phyloP scores from a whole-genome alignment of 2,888 invertebrate species.

The Mesochorus sp. region DNA sequence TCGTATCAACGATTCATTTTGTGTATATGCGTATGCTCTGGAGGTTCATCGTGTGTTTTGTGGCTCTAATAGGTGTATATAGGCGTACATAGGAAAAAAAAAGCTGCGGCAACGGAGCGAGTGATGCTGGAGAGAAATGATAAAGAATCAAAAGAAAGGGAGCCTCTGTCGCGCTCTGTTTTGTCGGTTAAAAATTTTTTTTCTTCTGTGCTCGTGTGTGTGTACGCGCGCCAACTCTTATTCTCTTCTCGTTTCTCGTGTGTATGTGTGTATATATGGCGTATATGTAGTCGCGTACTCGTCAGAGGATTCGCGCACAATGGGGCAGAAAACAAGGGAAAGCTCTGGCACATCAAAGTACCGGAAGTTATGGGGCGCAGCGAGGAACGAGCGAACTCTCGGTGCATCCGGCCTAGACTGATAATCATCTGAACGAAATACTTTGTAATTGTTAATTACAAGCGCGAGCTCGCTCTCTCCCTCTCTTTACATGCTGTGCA shows the following conservation, averaged over 20 bases:
- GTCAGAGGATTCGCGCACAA: conserved; percentile 70
- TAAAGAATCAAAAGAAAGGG: conserved; percentile 27
- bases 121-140: conserved; percentile 24
- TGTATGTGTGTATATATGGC: no score
- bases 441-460: conserved; percentile 82
- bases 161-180: conserved; percentile 24
- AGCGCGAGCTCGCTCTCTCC: conserved; percentile 52
- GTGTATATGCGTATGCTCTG: conserved; percentile 7
- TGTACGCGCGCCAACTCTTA: conserved; percentile 26
- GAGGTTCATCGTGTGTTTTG: conserved; percentile 28
- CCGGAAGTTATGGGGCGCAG: conserved; percentile 80
- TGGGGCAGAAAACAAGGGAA: conserved; percentile 80
- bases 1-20: conserved; percentile 36
- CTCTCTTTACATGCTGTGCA: conserved; percentile 15
- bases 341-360: conserved; percentile 79
- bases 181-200: conserved; percentile 29
- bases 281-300: conserved; percentile 19
- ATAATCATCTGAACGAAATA: conserved; percentile 82
- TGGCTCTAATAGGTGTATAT: conserved; percentile 6
- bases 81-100: conserved; percentile 4
- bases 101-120: conserved; percentile 32
- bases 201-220: neutral
- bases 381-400: conserved; percentile 60
- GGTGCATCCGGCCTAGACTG: conserved; percentile 81
- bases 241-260: conserved; percentile 39